Percentiles rank a stretch among this genome's conserved stretches.
phyloP scores from a whole-genome alignment of 1,140 invertebrate genomes.

The Bombus huntii region DNA sequence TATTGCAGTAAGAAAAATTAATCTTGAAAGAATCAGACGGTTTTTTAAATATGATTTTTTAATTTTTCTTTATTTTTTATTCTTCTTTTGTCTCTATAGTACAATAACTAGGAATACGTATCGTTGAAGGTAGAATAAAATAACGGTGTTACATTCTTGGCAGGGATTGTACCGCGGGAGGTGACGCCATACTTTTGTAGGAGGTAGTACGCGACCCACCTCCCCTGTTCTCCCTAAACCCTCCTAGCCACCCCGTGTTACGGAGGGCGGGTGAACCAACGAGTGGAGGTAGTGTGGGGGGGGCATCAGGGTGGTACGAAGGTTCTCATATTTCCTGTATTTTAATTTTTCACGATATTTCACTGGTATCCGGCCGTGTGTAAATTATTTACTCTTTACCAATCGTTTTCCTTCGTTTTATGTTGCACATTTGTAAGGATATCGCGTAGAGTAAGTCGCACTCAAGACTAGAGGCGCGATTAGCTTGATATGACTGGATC shows the following conservation, averaged over 20 bases:
- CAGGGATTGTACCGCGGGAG: conserved; percentile 69
- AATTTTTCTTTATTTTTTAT: too few relatives aligned
- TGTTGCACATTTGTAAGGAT: too few relatives aligned
- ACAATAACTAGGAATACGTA: conserved; percentile 30
- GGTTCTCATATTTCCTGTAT: conserved; percentile 80
- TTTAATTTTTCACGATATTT: conserved; percentile 73
- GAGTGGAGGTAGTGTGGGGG: conserved; percentile 58
- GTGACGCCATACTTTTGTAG: conserved; percentile 77
- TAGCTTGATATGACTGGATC: conserved; percentile 39
- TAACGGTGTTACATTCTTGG: conserved; percentile 62
- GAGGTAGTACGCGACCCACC: conserved; percentile 80
- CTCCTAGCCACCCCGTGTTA: conserved; percentile 78
- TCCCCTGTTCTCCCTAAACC: conserved; percentile 77
- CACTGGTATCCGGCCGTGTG: conserved; percentile 25
- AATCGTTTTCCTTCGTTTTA: neutral
- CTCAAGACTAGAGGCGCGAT: neutral
- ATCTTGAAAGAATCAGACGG: conserved; percentile 25
- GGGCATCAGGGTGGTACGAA: conserved; percentile 57
- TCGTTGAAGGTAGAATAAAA: conserved; percentile 45
- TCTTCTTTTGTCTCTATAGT: neutral
- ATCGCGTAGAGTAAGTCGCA: neutral
- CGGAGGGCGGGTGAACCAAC: conserved; percentile 71
- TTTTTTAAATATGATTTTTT: neutral
- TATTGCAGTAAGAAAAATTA: conserved; percentile 64
- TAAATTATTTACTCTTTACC: conserved; percentile 57